Evolutionary conservation across 2,888 invertebrate species (phyloP).

Genomic region (Sympetrum striolatum): DNA sequence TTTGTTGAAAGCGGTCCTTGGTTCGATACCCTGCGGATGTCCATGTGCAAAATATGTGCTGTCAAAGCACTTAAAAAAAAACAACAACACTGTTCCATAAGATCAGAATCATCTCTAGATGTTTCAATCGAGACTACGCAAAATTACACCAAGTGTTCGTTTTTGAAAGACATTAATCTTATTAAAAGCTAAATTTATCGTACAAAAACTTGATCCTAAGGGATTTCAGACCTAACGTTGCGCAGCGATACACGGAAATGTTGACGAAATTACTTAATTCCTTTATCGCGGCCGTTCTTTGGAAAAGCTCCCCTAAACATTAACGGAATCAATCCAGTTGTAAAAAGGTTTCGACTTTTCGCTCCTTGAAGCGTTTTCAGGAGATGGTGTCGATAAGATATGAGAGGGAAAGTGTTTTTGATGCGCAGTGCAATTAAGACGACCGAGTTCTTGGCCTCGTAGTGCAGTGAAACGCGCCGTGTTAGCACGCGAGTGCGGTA

Average conservation of each 20-base stretch:
- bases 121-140: too few relatives aligned
- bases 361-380: neutral
- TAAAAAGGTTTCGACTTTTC: neutral
- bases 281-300: neutral
- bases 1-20: too few relatives aligned
- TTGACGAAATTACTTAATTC: neutral
- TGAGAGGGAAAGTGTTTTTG: neutral
- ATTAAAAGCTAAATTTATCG: too few relatives aligned
- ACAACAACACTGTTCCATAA: too few relatives aligned
- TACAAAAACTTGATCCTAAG: too few relatives aligned
- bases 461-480: neutral
- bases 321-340: neutral
- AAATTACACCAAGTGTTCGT: too few relatives aligned
- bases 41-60: too few relatives aligned
- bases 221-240: too few relatives aligned
- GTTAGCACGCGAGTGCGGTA: neutral
- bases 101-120: too few relatives aligned
- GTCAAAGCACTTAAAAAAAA: too few relatives aligned
- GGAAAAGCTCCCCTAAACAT: neutral
- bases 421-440: neutral
- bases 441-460: neutral
- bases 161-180: too few relatives aligned
- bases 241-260: neutral
- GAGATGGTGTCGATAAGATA: neutral
- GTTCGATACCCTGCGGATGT: too few relatives aligned